Evolutionary conservation across 2,888 invertebrate genomes (phyloP).

Genomic region (Lamellibrachia satsuma): DNA sequence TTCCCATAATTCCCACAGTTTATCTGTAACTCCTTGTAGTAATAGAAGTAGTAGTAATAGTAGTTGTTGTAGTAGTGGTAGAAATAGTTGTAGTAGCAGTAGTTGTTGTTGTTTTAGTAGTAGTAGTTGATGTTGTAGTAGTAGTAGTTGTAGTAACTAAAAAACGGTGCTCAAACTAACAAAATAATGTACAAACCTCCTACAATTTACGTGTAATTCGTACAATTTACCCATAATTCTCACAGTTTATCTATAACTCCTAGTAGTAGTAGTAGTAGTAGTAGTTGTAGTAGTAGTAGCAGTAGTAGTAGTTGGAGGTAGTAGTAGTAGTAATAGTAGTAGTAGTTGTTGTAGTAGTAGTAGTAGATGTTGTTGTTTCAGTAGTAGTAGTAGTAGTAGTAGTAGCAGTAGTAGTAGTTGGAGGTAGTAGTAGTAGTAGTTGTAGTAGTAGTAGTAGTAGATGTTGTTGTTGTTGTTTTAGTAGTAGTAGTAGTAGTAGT

Average conservation of each 20-base stretch:
- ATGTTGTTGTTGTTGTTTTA: neutral
- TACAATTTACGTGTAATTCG: no score
- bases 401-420: neutral
- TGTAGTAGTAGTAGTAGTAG: slow-evolving; percentile 24
- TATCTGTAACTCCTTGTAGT: neutral
- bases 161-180: no score
- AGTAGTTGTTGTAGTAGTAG: neutral
- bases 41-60: neutral
- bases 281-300: slow-evolving; percentile 21
- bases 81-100: slow-evolving; percentile 20
- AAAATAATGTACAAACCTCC: no score
- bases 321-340: neutral
- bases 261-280: neutral
- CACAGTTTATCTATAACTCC: no score
- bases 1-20: no score
- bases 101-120: neutral
- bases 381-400: slow-evolving; percentile 19
- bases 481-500: neutral
- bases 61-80: slow-evolving; percentile 23
- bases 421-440: slow-evolving; percentile 24
- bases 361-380: neutral
- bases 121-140: no score
- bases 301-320: slow-evolving; percentile 24
- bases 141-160: no score
- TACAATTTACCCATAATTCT: no score